Evolutionary conservation across 1,140 invertebrate genomes (phyloP).

Genomic region (Gryllus bimaculatus): DNA sequence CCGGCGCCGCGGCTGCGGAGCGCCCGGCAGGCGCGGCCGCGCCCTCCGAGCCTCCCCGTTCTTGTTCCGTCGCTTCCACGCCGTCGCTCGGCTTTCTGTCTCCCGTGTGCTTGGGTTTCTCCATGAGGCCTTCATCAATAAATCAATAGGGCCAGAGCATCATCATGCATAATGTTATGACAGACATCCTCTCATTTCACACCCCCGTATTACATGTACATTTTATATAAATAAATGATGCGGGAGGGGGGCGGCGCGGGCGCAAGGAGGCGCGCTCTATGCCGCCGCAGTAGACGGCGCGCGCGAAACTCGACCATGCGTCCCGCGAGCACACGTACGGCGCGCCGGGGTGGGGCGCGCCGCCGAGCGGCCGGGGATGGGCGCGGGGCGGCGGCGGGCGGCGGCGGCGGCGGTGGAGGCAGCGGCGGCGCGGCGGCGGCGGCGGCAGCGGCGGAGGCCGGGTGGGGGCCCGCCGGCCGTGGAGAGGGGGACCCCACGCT

Average conservation of each 20-base stretch:
- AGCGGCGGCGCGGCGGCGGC: slow-evolving; percentile 20
- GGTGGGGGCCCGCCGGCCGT: slow-evolving; percentile 10
- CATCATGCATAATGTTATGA: slow-evolving; percentile 25
- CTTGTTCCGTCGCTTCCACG: not conserved
- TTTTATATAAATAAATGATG: slow-evolving; percentile 27
- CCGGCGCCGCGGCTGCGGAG: not conserved
- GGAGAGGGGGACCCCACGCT: slow-evolving; percentile 10
- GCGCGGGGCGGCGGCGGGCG: slow-evolving; percentile 21
- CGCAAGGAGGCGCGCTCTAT: not conserved
- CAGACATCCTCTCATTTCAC: slow-evolving; percentile 25
- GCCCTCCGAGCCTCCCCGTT: not conserved
- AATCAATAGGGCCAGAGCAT: slow-evolving; percentile 24
- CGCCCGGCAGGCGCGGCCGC: not conserved
- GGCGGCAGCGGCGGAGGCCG: slow-evolving; percentile 22
- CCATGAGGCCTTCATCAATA: slow-evolving; percentile 23
- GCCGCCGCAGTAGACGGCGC: slow-evolving; percentile 12
- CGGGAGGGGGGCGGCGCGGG: slow-evolving; percentile 14
- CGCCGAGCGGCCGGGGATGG: slow-evolving; percentile 26
- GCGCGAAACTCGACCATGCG: slow-evolving; percentile 24
- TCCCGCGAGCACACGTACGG: slow-evolving; percentile 9
- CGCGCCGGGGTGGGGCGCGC: slow-evolving; percentile 21
- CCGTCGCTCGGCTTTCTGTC: not conserved
- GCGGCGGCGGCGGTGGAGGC: no score
- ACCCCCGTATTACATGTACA: slow-evolving; percentile 26
- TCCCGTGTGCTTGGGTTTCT: slow-evolving; percentile 3